Evolutionary conservation across 2,113 vertebrate species (phyloP), one percentile per base, ranked within the genome.

Genomic region (Planiliza haematocheilus): DNA sequence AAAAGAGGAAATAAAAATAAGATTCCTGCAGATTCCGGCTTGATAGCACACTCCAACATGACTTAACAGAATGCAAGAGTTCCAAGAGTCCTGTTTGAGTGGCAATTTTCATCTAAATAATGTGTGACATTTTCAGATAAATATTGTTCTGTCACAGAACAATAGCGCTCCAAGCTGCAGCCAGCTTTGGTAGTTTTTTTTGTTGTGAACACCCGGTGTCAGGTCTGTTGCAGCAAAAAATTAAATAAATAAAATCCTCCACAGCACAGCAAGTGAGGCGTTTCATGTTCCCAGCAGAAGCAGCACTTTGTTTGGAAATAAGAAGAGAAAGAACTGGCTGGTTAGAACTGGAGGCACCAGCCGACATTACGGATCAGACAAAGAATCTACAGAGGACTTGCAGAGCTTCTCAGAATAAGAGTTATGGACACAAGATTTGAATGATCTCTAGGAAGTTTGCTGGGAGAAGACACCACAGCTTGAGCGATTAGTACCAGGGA

Each of bases 281-380:
- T 82, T 75, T 85, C 56, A 81, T 74, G 70, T 80, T 84, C 65
- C 39, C 52, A 67, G 53, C 78, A 70, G 70, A 55, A 17, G 36
- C 24, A 51, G 36, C 43, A 68, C 48, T 81, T 74, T 74, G 81
- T 78, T 81, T 61, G 38, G 53, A 65, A 73, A 72, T 49, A 75
- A 70, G 70, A 3, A 41, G 11, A 51, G 16, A 17, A 58, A 51
- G 34, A 63, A 51, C 7, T 16, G 0, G 24, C 5, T 0, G 18
- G 12, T 51, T 43, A 9, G 11, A 38, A 50, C 7, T 18, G 14
- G 20, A 70, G 36, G 42, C 48, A 9, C 34, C 6, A 41, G 45
- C 38, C 43, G 36, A 30, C 49, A n/a, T 41, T 18, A 8, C 37
- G 0, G 50, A 70, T 63, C 73, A 30, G 12, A 42, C 50, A 45